A percentile compares a stretch with the other conserved stretches of the same genome.
Conservation (phyloP, 2,113 vertebrate species). For the Paramormyrops kingsleyae region DNA sequence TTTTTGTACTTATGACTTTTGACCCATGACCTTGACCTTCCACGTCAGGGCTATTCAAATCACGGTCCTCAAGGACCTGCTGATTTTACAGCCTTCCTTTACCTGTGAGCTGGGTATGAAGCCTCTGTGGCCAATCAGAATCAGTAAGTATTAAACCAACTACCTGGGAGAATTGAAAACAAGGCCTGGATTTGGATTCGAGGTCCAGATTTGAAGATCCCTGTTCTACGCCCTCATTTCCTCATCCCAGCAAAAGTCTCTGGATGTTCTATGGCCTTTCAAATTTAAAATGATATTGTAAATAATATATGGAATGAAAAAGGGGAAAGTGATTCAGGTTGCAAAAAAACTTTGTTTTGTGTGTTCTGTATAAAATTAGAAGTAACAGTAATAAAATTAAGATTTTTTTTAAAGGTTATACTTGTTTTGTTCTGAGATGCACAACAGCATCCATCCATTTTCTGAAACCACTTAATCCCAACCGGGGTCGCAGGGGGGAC, state of each 20-base stretch:
- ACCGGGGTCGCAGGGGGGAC: too few relatives aligned
- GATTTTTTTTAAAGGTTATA: slow-evolving; percentile 35
- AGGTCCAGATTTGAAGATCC: too few relatives aligned
- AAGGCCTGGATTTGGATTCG: too few relatives aligned
- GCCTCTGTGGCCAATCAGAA: too few relatives aligned
- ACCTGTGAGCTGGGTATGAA: too few relatives aligned
- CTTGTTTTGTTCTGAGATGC: background rate
- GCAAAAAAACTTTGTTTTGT: slow-evolving; percentile 29
- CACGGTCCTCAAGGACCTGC: too few relatives aligned
- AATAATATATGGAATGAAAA: slow-evolving; percentile 24
- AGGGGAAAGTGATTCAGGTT: slow-evolving; percentile 39
- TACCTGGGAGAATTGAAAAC: too few relatives aligned
- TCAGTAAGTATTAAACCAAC: too few relatives aligned
- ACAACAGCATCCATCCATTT: background rate
- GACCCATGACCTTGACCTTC: background rate
- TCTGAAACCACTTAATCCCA: too few relatives aligned
- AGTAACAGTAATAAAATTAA: slow-evolving; percentile 39
- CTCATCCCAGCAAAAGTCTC: slow-evolving; percentile 11
- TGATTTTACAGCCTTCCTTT: too few relatives aligned
- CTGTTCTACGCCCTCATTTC: too few relatives aligned
- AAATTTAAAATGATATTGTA: slow-evolving; percentile 39
- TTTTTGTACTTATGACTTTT: slow-evolving; percentile 12
- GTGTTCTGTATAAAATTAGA: slow-evolving; percentile 39
- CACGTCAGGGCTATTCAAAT: too few relatives aligned
- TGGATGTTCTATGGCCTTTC: slow-evolving; percentile 32